phyloP scores from a whole-genome alignment of 2,797 vertebrate genomes.

The Mergus octosetaceus region DNA sequence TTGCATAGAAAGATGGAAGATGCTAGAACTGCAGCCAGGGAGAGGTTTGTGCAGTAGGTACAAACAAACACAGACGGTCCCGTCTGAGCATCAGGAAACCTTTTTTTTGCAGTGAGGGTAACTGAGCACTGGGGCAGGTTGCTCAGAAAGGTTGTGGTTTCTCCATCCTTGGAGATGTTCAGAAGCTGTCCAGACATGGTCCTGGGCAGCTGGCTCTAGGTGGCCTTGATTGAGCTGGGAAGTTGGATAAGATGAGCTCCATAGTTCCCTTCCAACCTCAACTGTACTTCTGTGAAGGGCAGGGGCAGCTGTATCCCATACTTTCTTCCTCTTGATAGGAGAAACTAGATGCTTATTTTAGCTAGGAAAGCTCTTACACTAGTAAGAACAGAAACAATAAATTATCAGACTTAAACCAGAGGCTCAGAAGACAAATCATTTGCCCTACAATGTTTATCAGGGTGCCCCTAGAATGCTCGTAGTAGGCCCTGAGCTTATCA shows the following conservation, averaged over 20 bases:
- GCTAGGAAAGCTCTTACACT: neutral
- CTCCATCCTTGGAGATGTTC: neutral
- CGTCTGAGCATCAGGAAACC: neutral
- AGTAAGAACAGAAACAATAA: neutral
- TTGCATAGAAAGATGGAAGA: neutral
- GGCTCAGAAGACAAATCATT: neutral
- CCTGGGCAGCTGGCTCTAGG: neutral
- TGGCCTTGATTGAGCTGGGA: neutral
- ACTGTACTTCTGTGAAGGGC: neutral
- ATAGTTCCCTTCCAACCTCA: neutral
- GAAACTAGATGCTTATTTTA: neutral
- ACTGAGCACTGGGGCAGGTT: neutral
- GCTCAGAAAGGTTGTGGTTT: neutral
- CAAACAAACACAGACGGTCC: accelerated
- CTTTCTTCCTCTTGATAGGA: neutral
- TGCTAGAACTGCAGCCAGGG: neutral
- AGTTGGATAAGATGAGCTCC: neutral
- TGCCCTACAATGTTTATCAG: neutral
- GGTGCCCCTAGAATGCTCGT: neutral
- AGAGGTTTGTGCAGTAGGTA: neutral
- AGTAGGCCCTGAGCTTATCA: neutral
- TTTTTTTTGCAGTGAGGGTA: neutral
- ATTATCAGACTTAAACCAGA: neutral
- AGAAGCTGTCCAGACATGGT: accelerated
- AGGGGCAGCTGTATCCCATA: neutral